Evolutionary conservation across 2,888 invertebrate species (phyloP), one percentile per base, ranked within the genome.

Genomic region (Coenonympha glycerion): DNA sequence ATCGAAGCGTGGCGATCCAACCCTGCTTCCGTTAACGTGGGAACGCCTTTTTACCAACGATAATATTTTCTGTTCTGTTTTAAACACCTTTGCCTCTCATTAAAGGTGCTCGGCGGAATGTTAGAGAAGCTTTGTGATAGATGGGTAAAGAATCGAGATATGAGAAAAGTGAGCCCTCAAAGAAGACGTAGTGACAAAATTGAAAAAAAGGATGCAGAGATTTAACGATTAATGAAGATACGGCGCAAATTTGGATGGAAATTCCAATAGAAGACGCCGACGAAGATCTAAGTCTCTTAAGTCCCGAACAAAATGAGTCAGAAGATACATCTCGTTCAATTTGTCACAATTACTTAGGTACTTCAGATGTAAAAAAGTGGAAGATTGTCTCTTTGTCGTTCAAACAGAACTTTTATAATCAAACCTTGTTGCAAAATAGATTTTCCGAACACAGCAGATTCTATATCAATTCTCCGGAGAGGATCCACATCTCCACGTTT

Each of bases 1-100:
- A 83, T 75, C 75, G 79, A 66, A 82, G 82, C 85, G 81, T 82
- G 79, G 81, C 81, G 68, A 76, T 79, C 73, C 65, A 75, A 71
- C 66, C 68, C 65, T 59, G 71, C 70, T 80, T 84, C 85, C 81
- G 77, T 73, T 68, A 69, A 76, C 83, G 83, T 86, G 84, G 79
- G 85, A 86, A 84, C 70, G 71, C 69, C 74, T 73, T 71, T 76
- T 71, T 65, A 62, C 66, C 65, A 65, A 68, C 66, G 60, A 76
- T 75, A 73, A 74, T 69, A 71, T 57, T 50, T 48, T 67, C 65
- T 66, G 60, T 59, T 59, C 62, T 61, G 64, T 68, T 65, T n/a
- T 70, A 67, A 65, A 54, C 57, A 59, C 47, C 49, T 58, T 34
- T 30, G 39, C 41, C 37, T 47, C 36, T 52, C 33, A 49, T 50